Conservation (phyloP, 2,888 invertebrate genomes). For the Phengaris arion region DNA sequence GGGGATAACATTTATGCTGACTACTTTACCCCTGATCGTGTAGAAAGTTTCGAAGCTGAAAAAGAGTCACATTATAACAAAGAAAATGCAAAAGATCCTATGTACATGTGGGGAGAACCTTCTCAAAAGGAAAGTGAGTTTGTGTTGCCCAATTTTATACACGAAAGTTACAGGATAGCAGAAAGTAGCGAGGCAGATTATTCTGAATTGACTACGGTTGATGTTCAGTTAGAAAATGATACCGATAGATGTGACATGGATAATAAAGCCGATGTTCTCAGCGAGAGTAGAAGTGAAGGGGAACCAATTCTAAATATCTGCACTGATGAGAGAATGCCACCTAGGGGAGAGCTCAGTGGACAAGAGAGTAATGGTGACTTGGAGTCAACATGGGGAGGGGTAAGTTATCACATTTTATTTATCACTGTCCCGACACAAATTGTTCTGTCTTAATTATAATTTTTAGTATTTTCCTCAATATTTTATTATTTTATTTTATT, state of each 20-base stretch:
- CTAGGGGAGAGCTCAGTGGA: constrained; percentile 91
- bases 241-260: constrained; percentile 55
- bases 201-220: constrained; percentile 50
- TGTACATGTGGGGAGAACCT: constrained; percentile 68
- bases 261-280: constrained; percentile 64
- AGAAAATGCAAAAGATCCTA: constrained; percentile 55
- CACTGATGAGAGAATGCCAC: constrained; percentile 92
- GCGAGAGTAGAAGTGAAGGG: constrained; percentile 59
- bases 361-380: constrained; percentile 92
- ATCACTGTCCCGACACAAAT: too few species aligned
- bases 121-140: constrained; percentile 68
- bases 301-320: constrained; percentile 83
- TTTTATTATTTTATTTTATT: too few species aligned
- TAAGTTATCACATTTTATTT: constrained; percentile 54
- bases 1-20: constrained; percentile 74
- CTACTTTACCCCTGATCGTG: constrained; percentile 69
- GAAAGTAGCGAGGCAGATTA: constrained; percentile 62
- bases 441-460: too few species aligned
- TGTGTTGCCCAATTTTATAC: constrained; percentile 70
- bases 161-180: constrained; percentile 71
- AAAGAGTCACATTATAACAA: constrained; percentile 53
- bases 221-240: constrained; percentile 45
- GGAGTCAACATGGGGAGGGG: constrained; percentile 87
- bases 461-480: too few species aligned
- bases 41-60: constrained; percentile 62